Conservation (phyloP, 2,797 vertebrate genomes). For the Rhinogobio ventralis region DNA sequence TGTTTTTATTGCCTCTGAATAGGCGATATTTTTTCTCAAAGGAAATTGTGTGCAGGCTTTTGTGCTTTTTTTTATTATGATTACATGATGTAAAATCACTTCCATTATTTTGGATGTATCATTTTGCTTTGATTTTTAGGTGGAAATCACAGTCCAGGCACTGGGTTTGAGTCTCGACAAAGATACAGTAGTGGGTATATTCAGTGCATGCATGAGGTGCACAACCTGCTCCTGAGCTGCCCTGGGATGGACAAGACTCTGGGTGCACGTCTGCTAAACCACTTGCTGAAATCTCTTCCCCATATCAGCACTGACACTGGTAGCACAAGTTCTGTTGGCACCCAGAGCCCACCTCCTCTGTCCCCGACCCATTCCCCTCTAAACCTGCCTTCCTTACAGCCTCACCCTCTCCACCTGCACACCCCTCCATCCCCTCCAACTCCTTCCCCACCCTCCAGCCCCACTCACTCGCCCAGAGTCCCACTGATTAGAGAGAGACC, state of each 20-base stretch:
- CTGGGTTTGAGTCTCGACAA: slow-evolving; percentile 67
- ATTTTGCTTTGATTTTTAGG: no score
- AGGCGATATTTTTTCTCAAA: neutral
- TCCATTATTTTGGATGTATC: neutral
- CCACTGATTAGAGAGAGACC: slow-evolving; percentile 37
- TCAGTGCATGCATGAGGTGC: slow-evolving; percentile 74
- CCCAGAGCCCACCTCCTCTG: slow-evolving; percentile 45
- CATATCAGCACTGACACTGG: slow-evolving; percentile 58
- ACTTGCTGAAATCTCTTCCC: slow-evolving; percentile 68
- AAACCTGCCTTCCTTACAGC: slow-evolving; percentile 49
- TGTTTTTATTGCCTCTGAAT: neutral
- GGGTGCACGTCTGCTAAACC: slow-evolving; percentile 70
- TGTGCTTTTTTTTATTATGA: neutral
- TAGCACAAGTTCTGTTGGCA: neutral
- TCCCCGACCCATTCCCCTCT: slow-evolving; percentile 57
- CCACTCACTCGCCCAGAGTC: slow-evolving; percentile 46
- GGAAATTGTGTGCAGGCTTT: neutral
- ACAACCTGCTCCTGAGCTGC: slow-evolving; percentile 70
- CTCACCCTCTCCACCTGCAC: slow-evolving; percentile 42
- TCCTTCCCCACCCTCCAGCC: slow-evolving; percentile 53
- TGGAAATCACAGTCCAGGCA: slow-evolving; percentile 44
- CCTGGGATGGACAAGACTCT: slow-evolving; percentile 70
- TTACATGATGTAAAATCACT: neutral
- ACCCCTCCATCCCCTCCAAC: slow-evolving; percentile 47
- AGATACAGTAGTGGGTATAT: slow-evolving; percentile 72